Base-by-base conservation (phyloP, 2,113 vertebrate species). In the Tragulus kanchil region DNA sequence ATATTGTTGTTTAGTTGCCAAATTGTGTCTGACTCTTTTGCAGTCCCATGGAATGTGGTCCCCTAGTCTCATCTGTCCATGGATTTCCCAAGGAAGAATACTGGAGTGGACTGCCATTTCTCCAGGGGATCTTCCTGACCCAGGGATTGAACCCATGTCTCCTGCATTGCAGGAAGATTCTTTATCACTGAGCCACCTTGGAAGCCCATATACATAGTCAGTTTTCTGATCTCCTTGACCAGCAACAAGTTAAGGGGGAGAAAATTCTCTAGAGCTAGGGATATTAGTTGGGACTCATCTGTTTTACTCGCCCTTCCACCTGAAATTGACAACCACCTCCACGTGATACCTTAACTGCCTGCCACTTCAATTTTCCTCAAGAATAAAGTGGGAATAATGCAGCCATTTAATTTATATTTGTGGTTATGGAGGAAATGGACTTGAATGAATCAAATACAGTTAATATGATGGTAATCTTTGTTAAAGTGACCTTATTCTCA, bases 401-500 rank as follows among this genome's bases (percentile, higher is more conserved):
- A 75, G 28, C 13, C 23, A 58, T 65, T 67, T 89, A 62, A 92
- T 84, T 93, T 54, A 36, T 81, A 90, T 81, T 81, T 97, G 23
- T 89, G 25, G 65, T 93, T 65, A 31, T 67, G 45, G 87, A 87
- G 2, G 19, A 64, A 88, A 78, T 62, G 28, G 59, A 92, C 81
- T 84, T 56, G 52, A 95, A 88, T 1, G 23, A 75, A 94, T 62
- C 42, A 94, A 64, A 82, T 71, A 77, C 2, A 52, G 59, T 81
- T 58, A 92, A 10, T 8, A 90, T 81, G 54, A 77, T 45, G 9
- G 17, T 1, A 69, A 82, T 78, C 14, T 83, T 91, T 89, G 52
- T 62, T 77, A 85, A 96, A 58, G 86, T 90, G n/a, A 94, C 16
- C n/a, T 25, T 65, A 45, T 54, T 97, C 54, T 92, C 45, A 59